phyloP scores from a whole-genome alignment of 2,888 invertebrate genomes.

The Matsumyia berberina region DNA sequence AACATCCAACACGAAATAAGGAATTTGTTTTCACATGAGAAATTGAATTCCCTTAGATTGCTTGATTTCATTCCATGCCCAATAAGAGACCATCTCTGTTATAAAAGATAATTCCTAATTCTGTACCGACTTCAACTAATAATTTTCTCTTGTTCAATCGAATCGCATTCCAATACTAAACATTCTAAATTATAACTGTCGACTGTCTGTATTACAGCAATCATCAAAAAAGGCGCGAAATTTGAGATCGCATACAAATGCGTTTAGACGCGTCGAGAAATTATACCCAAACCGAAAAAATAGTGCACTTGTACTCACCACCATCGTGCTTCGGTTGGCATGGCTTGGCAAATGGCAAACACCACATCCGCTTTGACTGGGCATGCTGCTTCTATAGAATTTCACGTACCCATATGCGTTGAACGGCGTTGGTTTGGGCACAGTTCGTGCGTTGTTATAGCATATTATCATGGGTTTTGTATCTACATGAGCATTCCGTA shows the following conservation, averaged over 20 bases:
- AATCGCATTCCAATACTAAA: too few relatives aligned
- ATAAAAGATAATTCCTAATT: too few relatives aligned
- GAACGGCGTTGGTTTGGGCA: background rate
- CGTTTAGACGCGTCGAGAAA: slow-evolving; percentile 43
- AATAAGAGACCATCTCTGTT: too few relatives aligned
- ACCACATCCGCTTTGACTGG: slow-evolving; percentile 69
- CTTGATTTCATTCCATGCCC: too few relatives aligned
- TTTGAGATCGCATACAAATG: background rate
- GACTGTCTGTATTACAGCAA: background rate
- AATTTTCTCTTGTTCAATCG: too few relatives aligned
- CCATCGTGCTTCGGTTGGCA: slow-evolving; percentile 1
- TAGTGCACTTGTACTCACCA: slow-evolving; percentile 50
- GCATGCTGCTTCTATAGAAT: slow-evolving; percentile 55
- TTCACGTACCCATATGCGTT: slow-evolving; percentile 68
- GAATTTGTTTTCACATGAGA: too few relatives aligned
- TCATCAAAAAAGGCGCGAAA: too few relatives aligned
- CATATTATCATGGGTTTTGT: slow-evolving; percentile 38
- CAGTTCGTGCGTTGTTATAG: slow-evolving; percentile 30
- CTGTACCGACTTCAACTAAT: too few relatives aligned
- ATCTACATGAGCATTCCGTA: slow-evolving; percentile 31
- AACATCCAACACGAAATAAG: too few relatives aligned
- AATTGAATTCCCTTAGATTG: too few relatives aligned
- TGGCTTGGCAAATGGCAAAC: slow-evolving; percentile 55
- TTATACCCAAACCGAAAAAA: background rate
- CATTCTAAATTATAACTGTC: too few relatives aligned